phyloP scores from a whole-genome alignment of 2,888 invertebrate species.

The Protula sp. region DNA sequence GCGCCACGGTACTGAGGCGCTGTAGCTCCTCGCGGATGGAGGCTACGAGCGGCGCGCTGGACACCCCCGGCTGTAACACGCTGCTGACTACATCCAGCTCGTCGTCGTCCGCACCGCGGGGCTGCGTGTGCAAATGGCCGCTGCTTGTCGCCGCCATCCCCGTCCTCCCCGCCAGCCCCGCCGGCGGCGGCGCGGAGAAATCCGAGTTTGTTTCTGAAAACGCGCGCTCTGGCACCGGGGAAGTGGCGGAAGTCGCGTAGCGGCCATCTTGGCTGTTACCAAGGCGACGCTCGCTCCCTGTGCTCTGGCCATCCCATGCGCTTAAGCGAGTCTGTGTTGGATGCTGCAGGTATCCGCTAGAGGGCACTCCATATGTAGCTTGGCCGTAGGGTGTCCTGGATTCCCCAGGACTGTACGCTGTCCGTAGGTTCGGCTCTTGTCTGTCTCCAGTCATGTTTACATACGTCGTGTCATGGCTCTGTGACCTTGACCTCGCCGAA shows the following conservation, averaged over 20 bases:
- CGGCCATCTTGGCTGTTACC: too few species aligned
- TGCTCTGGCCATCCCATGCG: not conserved
- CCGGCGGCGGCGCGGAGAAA: not conserved
- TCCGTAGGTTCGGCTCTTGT: too few species aligned
- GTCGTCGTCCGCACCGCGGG: not conserved
- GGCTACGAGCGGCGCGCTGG: not conserved
- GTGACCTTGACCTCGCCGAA: not conserved
- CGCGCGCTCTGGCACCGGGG: too few species aligned
- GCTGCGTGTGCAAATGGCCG: not conserved
- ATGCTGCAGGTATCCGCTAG: not conserved
- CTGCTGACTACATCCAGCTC: slow-evolving; percentile 2
- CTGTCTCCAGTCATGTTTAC: too few species aligned
- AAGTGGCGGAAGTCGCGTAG: too few species aligned
- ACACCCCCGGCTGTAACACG: slow-evolving; percentile 1
- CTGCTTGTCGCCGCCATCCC: not conserved
- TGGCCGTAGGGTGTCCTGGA: not conserved
- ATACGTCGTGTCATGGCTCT: too few species aligned
- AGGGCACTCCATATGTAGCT: too few species aligned
- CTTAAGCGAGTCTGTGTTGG: not conserved
- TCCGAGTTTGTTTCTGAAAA: too few species aligned
- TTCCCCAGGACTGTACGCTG: not conserved
- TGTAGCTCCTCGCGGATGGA: slow-evolving; percentile 6
- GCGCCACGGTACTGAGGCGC: not conserved
- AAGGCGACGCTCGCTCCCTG: not conserved
- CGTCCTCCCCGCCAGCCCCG: not conserved